Percentiles rank a stretch among this genome's conserved stretches.
Evolutionary conservation across 2,888 invertebrate species (phyloP).

Genomic region (Lamellibrachia columna): DNA sequence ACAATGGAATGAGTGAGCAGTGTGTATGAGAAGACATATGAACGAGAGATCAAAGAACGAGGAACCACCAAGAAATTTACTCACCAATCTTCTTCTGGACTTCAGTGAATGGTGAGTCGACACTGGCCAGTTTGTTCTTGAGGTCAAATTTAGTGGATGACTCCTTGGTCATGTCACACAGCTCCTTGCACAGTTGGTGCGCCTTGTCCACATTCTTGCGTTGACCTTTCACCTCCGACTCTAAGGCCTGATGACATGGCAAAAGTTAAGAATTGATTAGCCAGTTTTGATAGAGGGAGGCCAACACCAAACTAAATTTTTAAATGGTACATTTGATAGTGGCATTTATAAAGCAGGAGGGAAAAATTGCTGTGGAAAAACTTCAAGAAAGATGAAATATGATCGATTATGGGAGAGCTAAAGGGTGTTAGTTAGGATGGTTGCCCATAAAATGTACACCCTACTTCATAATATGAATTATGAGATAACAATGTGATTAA

Average conservation of each 20-base stretch:
- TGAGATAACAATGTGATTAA: no score
- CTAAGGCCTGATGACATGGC: slow-evolving; percentile 18
- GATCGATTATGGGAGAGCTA: not conserved
- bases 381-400: not conserved
- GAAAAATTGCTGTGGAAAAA: not conserved
- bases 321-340: not conserved
- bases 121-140: slow-evolving; percentile 83
- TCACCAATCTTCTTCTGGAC: slow-evolving; percentile 71
- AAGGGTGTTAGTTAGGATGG: no score
- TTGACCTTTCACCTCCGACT: slow-evolving; percentile 33
- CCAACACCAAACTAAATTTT: no score
- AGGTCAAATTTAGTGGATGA: slow-evolving; percentile 91
- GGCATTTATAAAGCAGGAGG: not conserved
- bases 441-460: no score
- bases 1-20: not conserved
- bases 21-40: not conserved
- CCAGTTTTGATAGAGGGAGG: not conserved
- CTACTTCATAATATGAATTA: no score
- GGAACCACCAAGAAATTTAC: not conserved
- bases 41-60: not conserved
- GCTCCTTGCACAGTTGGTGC: slow-evolving; percentile 76
- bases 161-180: slow-evolving; percentile 88
- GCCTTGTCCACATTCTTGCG: slow-evolving; percentile 48
- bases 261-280: not conserved
- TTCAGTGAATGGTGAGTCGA: slow-evolving; percentile 88